Evolutionary conservation across 1,140 invertebrate species (phyloP).

Genomic region (Papilio machaon): DNA sequence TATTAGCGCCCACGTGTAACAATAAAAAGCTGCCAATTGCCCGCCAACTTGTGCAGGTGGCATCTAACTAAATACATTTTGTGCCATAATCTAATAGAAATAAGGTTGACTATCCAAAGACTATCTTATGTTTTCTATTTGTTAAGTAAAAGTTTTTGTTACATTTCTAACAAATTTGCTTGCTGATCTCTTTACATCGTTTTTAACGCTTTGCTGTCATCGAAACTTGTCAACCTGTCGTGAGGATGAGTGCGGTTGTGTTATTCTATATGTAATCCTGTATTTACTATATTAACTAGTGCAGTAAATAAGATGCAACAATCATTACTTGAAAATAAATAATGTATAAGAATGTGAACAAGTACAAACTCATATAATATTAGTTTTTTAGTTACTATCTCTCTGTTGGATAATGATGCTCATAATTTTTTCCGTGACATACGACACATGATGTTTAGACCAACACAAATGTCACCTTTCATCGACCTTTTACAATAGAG

Average conservation of each 20-base stretch:
- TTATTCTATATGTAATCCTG: background rate
- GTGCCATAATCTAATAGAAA: constrained; percentile 41
- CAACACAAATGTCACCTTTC: background rate
- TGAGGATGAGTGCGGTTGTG: background rate
- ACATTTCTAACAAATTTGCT: constrained; percentile 46
- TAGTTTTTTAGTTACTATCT: no score
- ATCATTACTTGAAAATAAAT: no score
- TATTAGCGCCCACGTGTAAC: constrained; percentile 58
- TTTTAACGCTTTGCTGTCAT: background rate
- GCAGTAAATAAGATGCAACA: background rate
- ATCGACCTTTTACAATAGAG: background rate
- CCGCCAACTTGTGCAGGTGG: constrained; percentile 27
- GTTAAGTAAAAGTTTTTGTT: constrained; percentile 67
- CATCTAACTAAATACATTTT: constrained; percentile 37
- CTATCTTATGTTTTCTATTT: constrained; percentile 58
- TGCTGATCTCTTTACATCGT: constrained; percentile 18
- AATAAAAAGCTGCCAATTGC: constrained; percentile 63
- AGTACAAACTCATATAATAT: no score
- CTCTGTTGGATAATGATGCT: no score
- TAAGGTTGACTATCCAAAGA: constrained; percentile 38
- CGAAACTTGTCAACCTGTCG: background rate
- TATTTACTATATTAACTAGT: background rate
- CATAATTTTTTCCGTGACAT: no score
- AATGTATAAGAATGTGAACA: no score
- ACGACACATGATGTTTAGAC: no score